These are phyloP conservation scores for Drosophila pruinosa DNA, from an alignment of 1,140 invertebrate species.

Conservation along the genomic window DNA sequence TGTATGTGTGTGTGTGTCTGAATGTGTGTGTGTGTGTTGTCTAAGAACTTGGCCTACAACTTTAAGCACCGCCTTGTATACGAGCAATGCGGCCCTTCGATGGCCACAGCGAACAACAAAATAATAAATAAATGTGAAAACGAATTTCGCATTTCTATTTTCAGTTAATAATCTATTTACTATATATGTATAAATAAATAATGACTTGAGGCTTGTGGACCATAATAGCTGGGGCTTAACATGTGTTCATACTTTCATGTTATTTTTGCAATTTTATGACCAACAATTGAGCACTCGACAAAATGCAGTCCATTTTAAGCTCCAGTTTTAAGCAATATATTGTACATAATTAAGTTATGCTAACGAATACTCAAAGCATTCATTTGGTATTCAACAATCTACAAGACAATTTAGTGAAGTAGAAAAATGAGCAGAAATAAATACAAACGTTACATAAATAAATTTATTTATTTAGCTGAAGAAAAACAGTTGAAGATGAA, in stretches of 20 bases:
- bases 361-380: neutral
- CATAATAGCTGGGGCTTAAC: neutral
- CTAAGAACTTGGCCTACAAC: slow-evolving; percentile 28
- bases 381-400: neutral
- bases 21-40: neutral
- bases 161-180: slow-evolving; percentile 31
- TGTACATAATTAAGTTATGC: neutral
- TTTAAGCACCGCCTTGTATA: slow-evolving; percentile 27
- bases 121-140: neutral
- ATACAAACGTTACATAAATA: no score
- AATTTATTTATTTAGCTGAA: no score
- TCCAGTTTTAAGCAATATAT: neutral
- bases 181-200: slow-evolving; percentile 38
- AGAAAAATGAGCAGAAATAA: no score
- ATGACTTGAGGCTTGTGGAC: no score
- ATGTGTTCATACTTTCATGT: neutral
- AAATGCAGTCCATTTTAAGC: neutral
- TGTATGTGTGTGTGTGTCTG: slow-evolving; percentile 7
- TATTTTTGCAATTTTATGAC: neutral
- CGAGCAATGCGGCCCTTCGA: slow-evolving; percentile 1
- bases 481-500: no score
- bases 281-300: neutral
- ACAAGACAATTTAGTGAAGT: no score
- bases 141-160: slow-evolving; percentile 14
- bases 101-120: neutral